These are phyloP conservation scores for Meloidogyne floridensis DNA, from an alignment of 1,140 invertebrate species.

Conservation along the genomic window DNA sequence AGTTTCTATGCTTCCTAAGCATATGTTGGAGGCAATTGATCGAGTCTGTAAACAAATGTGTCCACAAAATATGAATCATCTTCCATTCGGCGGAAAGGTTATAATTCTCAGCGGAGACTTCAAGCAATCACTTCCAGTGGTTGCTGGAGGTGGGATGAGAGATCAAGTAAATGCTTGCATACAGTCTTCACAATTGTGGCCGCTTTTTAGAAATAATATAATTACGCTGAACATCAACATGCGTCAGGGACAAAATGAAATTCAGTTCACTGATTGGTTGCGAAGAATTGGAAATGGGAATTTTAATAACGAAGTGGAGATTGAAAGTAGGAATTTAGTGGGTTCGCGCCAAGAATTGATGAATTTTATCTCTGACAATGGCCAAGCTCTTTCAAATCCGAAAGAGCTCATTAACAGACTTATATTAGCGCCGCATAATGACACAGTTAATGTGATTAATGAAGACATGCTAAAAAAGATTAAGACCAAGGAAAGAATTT, in stretches of 20 bases:
- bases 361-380: not conserved
- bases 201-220: not conserved
- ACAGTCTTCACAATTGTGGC: not conserved
- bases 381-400: not conserved
- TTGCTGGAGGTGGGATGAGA: not conserved
- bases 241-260: no score
- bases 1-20: conserved; percentile 20
- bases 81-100: conserved; percentile 17
- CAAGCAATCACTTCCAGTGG: conserved; percentile 21
- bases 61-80: not conserved
- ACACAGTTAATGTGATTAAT: not conserved
- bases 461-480: not conserved
- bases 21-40: conserved; percentile 15
- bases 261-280: no score
- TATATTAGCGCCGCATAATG: conserved; percentile 10
- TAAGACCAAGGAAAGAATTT: not conserved
- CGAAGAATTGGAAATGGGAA: no score
- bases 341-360: no score
- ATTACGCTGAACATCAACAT: not conserved
- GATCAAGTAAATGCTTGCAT: conserved; percentile 9
- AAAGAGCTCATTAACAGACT: not conserved
- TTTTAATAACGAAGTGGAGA: no score
- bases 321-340: no score
- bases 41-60: not conserved
- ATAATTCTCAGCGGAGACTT: conserved; percentile 12